A percentile compares a stretch with the other conserved stretches of the same genome.
phyloP scores from a whole-genome alignment of 2,113 vertebrate genomes.

The Nycticebus coucang region DNA sequence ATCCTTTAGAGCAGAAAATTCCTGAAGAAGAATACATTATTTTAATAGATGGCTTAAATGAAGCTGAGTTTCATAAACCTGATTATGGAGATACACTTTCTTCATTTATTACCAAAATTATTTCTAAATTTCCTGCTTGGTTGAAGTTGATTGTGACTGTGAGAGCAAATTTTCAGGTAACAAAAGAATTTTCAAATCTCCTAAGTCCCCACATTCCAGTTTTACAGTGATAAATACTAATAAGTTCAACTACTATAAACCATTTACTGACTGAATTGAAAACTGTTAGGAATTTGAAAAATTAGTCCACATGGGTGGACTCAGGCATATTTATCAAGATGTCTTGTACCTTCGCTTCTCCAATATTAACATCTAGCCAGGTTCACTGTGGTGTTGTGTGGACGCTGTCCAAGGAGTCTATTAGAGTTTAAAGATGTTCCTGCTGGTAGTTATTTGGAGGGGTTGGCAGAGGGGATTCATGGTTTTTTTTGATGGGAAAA shows the following conservation, averaged over 20 bases:
- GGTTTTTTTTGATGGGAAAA: not conserved
- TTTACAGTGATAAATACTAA: slow-evolving; percentile 23
- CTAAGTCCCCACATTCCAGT: not conserved
- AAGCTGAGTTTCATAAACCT: slow-evolving; percentile 99
- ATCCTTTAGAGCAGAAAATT: slow-evolving; percentile 92
- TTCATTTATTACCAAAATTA: slow-evolving; percentile 95
- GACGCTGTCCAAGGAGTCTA: not conserved
- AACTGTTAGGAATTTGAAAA: slow-evolving; percentile 56
- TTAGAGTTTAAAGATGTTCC: not conserved
- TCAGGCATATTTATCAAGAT: not conserved
- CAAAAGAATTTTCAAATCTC: slow-evolving; percentile 43
- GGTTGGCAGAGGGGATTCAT: not conserved
- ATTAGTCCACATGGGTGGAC: not conserved
- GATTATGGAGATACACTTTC: slow-evolving; percentile 98
- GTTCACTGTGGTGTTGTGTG: not conserved
- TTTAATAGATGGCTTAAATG: slow-evolving; percentile 97
- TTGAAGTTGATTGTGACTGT: slow-evolving; percentile 97
- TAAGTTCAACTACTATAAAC: not conserved
- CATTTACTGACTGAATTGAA: slow-evolving; percentile 42
- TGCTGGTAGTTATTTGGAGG: not conserved
- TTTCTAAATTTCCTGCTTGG: slow-evolving; percentile 95
- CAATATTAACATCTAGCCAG: not conserved
- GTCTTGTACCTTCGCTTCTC: not conserved
- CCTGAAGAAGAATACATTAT: slow-evolving; percentile 96
- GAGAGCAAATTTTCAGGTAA: slow-evolving; percentile 95